Percentiles rank a stretch among this genome's conserved stretches.
These are phyloP conservation scores for Drosophila dunni DNA, from an alignment of 1,140 invertebrate species.

Conservation along the genomic window DNA sequence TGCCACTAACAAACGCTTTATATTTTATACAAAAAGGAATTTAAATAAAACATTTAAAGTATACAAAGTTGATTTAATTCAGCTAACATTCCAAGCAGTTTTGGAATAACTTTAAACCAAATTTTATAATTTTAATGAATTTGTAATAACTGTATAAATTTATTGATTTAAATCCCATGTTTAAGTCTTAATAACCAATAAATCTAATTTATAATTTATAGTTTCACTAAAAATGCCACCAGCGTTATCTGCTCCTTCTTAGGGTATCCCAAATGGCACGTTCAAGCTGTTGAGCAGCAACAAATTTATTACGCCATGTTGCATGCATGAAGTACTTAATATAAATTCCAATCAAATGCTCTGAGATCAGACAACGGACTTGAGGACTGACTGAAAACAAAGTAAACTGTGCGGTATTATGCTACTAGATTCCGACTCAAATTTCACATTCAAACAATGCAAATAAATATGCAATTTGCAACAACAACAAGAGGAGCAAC, in stretches of 20 bases:
- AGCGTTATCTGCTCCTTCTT: not conserved
- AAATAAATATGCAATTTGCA: slow-evolving; percentile 76
- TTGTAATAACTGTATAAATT: too few relatives aligned
- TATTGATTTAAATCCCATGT: too few relatives aligned
- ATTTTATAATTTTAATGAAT: too few relatives aligned
- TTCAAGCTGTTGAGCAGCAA: slow-evolving; percentile 31
- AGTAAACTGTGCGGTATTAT: slow-evolving; percentile 37
- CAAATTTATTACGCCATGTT: slow-evolving; percentile 59
- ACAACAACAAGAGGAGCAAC: slow-evolving; percentile 32
- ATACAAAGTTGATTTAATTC: too few relatives aligned
- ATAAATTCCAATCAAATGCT: slow-evolving; percentile 46
- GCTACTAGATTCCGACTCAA: slow-evolving; percentile 47
- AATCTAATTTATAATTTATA: not conserved
- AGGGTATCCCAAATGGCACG: slow-evolving; percentile 28
- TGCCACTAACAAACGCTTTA: too few relatives aligned
- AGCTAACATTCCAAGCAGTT: too few relatives aligned
- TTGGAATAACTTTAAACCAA: too few relatives aligned
- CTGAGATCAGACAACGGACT: not conserved
- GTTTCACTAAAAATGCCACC: not conserved
- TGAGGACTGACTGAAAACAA: slow-evolving; percentile 13
- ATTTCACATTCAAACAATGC: slow-evolving; percentile 35
- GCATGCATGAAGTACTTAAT: slow-evolving; percentile 48
- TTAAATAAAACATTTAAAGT: too few relatives aligned
- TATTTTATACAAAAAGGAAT: too few relatives aligned
- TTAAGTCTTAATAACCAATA: too few relatives aligned